Evolutionary conservation across 2,797 vertebrate genomes (phyloP), one percentile per base, ranked within the genome.

Genomic region (Galaxias olidus): DNA sequence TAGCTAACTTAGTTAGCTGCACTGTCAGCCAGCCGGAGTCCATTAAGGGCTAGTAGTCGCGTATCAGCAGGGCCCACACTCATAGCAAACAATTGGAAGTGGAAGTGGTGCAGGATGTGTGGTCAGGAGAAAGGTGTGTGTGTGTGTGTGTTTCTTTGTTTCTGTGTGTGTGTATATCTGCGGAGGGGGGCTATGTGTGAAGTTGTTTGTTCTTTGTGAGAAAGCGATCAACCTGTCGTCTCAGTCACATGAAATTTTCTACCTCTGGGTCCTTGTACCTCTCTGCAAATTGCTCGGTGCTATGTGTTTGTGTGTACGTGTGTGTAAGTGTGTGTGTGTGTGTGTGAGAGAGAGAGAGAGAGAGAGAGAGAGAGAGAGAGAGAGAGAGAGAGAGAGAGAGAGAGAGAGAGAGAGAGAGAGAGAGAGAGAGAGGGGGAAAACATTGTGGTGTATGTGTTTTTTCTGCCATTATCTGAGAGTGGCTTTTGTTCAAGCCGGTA

Each of bases 11-110:
- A 80, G 84, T 77, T 63, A 53, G 56, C 72, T 49, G 61, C 67
- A 71, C 67, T 68, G 73, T 68, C 76, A 65, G 72, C 63, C 62
- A 46, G 77, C 69, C 74, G 62, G 65, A 66, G 76, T 79, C 80
- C 74, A 85, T 86, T 86, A 74, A 80, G 77, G 69, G 71, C 43
- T 81, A 83, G 82, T 65, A 74, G 75, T 64, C 63, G 49, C 60
- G 42, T 70, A 70, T 78, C 76, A 64, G 76, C 66, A 51, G 54
- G 43, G 40, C 47, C 19, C 58, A 55, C 14, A 13, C n/a, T 48
- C 66, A 45, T 65, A 68, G 69, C 71, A 13, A 82, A 73, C 70
- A 55, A 56, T 73, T 40, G 65, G 73, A 68, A 66, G 68, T 72
- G 71, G 71, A 82, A 75, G 65, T 68, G 52, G 76, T 74, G 59